Percentiles rank a stretch among this genome's conserved stretches.
phyloP scores from a whole-genome alignment of 1,140 invertebrate species.

The Pinna nobilis region DNA sequence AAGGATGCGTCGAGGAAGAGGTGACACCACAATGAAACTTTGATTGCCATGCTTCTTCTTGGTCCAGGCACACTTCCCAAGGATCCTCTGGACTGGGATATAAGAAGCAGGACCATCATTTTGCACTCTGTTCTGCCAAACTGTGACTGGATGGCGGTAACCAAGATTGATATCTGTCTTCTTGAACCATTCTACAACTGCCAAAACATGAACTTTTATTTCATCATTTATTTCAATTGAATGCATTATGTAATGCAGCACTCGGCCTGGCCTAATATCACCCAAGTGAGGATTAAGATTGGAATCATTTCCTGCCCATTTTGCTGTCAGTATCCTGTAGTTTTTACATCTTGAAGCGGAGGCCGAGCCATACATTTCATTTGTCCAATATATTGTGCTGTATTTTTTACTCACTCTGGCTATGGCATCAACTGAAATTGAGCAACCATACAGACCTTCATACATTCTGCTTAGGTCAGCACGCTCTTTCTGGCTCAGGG shows the following conservation, averaged over 20 bases:
- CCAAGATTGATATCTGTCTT: conserved; percentile 6
- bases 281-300: background rate
- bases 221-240: background rate
- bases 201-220: conserved; percentile 5
- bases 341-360: conserved; percentile 9
- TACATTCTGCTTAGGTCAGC: conserved; percentile 1
- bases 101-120: conserved; percentile 9
- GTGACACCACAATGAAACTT: conserved; percentile 11
- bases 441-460: background rate
- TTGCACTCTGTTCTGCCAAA: background rate
- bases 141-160: conserved; percentile 7
- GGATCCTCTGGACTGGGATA: conserved; percentile 7
- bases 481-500: conserved; percentile 2
- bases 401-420: background rate
- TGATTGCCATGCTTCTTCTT: conserved; percentile 8
- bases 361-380: conserved; percentile 19
- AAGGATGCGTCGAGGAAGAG: background rate
- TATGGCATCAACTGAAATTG: conserved; percentile 1
- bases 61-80: conserved; percentile 16
- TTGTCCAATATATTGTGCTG: conserved; percentile 3
- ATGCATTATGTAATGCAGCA: conserved; percentile 5
- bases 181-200: conserved; percentile 19
- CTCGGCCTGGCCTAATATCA: conserved; percentile 14
- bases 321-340: conserved; percentile 5
- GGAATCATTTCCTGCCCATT: conserved; percentile 14